Evolutionary conservation across 1,140 invertebrate species (phyloP).

Genomic region (Zaprionus kolodkinae): DNA sequence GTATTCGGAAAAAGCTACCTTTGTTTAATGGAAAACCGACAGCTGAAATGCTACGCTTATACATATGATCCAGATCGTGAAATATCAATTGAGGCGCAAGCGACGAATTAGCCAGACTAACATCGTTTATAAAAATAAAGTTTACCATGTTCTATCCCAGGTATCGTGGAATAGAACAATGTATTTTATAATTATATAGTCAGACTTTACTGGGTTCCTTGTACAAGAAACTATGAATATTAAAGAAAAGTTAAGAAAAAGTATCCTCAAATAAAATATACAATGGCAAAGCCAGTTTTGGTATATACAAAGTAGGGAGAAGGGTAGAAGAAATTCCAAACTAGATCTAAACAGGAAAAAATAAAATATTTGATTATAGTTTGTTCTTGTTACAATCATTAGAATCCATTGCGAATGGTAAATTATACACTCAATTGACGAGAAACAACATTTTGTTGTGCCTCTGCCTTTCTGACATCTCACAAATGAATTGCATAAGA

Average conservation of each 20-base stretch:
- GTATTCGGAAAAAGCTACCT: slow-evolving; percentile 1
- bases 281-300: too few species aligned
- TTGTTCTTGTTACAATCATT: neutral
- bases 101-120: neutral
- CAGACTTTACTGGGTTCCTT: neutral
- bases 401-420: neutral
- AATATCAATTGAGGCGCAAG: slow-evolving; percentile 14
- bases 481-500: neutral
- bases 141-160: neutral
- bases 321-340: neutral
- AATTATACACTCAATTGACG: slow-evolving; percentile 1
- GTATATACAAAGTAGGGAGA: neutral
- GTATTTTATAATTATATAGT: neutral
- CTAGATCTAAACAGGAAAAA: neutral
- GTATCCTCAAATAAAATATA: too few species aligned
- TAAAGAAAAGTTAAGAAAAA: too few species aligned
- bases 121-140: neutral
- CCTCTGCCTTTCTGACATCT: neutral
- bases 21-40: slow-evolving; percentile 20
- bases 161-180: too few species aligned
- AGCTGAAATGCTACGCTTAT: slow-evolving; percentile 33
- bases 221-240: neutral
- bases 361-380: neutral
- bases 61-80: neutral
- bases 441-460: too few species aligned